phyloP scores from a whole-genome alignment of 2,888 invertebrate genomes.

The Ophion ventricosus region DNA sequence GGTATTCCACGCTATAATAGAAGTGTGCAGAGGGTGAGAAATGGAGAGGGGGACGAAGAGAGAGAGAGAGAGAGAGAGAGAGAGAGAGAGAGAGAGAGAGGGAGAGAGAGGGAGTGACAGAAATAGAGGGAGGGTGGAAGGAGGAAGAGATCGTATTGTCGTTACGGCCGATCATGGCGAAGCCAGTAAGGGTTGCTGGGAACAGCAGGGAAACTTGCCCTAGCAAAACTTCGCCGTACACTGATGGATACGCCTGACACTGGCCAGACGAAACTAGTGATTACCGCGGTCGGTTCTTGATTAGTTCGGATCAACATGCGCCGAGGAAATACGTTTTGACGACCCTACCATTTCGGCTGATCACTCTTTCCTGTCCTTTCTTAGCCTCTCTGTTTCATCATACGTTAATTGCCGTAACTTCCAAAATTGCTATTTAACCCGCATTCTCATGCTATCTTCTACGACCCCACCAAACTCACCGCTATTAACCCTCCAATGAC shows the following conservation, averaged over 20 bases:
- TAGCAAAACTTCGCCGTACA: conserved; percentile 27
- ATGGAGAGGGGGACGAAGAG: not conserved
- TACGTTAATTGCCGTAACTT: conserved; percentile 52
- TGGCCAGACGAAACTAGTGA: conserved; percentile 58
- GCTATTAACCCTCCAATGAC: not conserved
- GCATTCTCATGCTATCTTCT: conserved; percentile 18
- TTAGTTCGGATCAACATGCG: conserved; percentile 56
- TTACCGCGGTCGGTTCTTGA: conserved; percentile 64
- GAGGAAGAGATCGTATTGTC: conserved; percentile 22
- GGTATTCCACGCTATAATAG: conserved; percentile 26
- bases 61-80: not conserved
- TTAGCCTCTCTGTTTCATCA: not conserved
- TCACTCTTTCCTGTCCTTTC: not conserved
- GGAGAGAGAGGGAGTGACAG: not conserved
- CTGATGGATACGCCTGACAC: conserved; percentile 55
- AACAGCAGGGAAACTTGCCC: conserved; percentile 22
- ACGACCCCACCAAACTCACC: not conserved
- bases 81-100: conserved; percentile 2
- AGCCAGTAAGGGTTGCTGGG: conserved; percentile 33
- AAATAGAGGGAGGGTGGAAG: conserved; percentile 12
- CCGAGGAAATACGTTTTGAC: conserved; percentile 35
- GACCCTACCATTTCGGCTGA: conserved; percentile 7
- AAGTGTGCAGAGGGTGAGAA: not conserved
- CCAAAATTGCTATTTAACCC: conserved; percentile 43
- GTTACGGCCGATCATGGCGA: conserved; percentile 41